These are phyloP conservation scores for Pemphigus obesinymphae DNA, from an alignment of 1,140 invertebrate genomes.

Conservation along the genomic window DNA sequence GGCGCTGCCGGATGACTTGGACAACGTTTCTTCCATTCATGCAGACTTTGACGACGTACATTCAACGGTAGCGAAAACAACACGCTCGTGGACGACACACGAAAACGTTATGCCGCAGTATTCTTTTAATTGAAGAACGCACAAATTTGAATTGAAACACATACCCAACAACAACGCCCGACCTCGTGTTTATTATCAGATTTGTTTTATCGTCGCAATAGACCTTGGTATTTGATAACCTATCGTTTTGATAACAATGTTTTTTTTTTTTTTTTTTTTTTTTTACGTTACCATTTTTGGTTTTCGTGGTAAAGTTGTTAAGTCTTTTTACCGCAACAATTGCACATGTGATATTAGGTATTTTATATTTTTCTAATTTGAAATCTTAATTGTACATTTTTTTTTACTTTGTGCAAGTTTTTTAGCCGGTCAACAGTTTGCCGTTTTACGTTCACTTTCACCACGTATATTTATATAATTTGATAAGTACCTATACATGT, in stretches of 20 bases:
- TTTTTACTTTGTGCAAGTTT: not conserved
- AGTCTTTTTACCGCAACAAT: not conserved
- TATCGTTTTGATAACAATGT: not conserved
- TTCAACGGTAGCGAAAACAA: not conserved
- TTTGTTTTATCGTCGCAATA: slow-evolving; percentile 2
- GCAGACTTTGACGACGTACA: slow-evolving; percentile 16
- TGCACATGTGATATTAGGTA: slow-evolving; percentile 14
- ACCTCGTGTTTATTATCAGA: slow-evolving; percentile 38
- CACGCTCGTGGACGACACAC: not conserved
- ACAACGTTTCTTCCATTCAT: slow-evolving; percentile 40
- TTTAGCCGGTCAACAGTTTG: not conserved
- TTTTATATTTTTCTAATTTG: not conserved
- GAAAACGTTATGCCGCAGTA: not conserved
- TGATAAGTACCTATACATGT: not conserved
- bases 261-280: not conserved
- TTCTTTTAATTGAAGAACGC: not conserved
- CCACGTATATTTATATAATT: not conserved
- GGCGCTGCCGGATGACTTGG: slow-evolving; percentile 29
- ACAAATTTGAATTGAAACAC: not conserved
- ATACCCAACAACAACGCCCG: slow-evolving; percentile 19
- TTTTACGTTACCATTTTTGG: slow-evolving; percentile 15
- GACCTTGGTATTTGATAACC: not conserved
- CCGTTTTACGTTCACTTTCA: not conserved
- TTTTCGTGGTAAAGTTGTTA: not conserved
- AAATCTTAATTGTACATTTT: not conserved